Base-by-base conservation (phyloP, 2,888 invertebrate genomes). In the Ennomos quercinarius region DNA sequence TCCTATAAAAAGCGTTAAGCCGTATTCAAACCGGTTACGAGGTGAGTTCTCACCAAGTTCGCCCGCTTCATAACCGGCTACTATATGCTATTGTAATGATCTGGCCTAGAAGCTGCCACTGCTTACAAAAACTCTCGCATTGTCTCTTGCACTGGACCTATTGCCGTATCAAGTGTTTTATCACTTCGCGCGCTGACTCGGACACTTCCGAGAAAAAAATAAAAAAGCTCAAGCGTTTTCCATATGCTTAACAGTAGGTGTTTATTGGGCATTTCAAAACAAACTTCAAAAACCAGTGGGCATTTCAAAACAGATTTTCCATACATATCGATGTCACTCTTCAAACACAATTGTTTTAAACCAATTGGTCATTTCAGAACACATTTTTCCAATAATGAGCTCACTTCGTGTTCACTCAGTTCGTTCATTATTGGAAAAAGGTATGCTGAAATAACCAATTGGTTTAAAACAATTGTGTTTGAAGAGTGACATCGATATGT, bases 71-170 rank as follows among this genome's bases (percentile, higher is more conserved):
- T 90, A 90, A 88, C 90, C 86, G 87, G 86, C 86, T 84, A 86
- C 84, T 89, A 88, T 87, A 87, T 87, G 86, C 89, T 84, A 89
- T 91, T 90, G 90, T 91, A 88, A 89, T 86, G 87, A 86, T 86
- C 89, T 89, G 85, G 84, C 77, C 88, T 89, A 90, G 87, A 82
- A 81, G 85, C 76, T n/a, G 78, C 84, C 83, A 80, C 79, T 40
- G 76, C 72, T 69, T 68, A 85, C 84, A 91, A 90, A 91, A 91
- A 91, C 83, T 72, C 72, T 73, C 69, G 83, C 86, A 90, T 88
- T 90, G 89, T 90, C 82, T 87, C 74, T 80, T 81, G 47, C 40
- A 37, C 36, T 39, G 52, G 83, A 78, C 83, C 79, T 82, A 82
- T 84, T 85, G 78, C 86, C 84, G 77, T 86, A 74, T 50, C 68